Base-by-base conservation (phyloP, 2,888 invertebrate species). In the Sphaerophoria rueppellii region DNA sequence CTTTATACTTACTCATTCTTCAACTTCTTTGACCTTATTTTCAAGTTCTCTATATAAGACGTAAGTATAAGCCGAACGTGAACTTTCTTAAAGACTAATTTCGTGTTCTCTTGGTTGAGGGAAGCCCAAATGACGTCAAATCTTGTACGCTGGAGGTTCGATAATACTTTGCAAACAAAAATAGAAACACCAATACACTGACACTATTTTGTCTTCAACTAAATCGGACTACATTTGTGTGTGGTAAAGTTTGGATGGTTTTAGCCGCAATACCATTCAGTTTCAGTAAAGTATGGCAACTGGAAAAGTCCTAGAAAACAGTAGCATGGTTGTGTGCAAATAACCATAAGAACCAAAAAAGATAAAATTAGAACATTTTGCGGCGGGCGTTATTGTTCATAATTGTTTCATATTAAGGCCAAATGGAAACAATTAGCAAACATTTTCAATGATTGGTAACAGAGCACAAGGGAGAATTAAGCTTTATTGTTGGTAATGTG, bases 391-490 rank as follows among this genome's bases (percentile, higher is more conserved):
- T 82, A 82, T 73, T 82, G 82, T 82, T 82, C 78, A 82, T 82
- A 82, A 78, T 82, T 82, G 78, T 82, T 82, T 82, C 82, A 78
- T 82, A 82, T 82, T 74, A 82, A 32, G 69, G 69, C 57, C 57
- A 78, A 82, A 82, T 82, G 82, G 82, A 82, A 82, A 73, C 82
- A 82, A 82, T 82, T 82, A 82, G 63, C 78, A 82, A 73, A 82
- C 78, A 78, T 82, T 82, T 69, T 72, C 78, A 78, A 78, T 82
- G 73, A 78, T 67, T 82, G 77, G 67, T 82, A 82, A 82, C 73
- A 57, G 61, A 46, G 11, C 70, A 40, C 60, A 54, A n/a, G 73
- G 54, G 72, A 60, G 48, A 70, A 32, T n/a, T 32, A 43, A 57
- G 70, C 69, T 69, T 70, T 65, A 50, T 82, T 67, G 65, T 32